Evolutionary conservation across 2,113 vertebrate genomes (phyloP).

Genomic region (Ictidomys tridecemlineatus): DNA sequence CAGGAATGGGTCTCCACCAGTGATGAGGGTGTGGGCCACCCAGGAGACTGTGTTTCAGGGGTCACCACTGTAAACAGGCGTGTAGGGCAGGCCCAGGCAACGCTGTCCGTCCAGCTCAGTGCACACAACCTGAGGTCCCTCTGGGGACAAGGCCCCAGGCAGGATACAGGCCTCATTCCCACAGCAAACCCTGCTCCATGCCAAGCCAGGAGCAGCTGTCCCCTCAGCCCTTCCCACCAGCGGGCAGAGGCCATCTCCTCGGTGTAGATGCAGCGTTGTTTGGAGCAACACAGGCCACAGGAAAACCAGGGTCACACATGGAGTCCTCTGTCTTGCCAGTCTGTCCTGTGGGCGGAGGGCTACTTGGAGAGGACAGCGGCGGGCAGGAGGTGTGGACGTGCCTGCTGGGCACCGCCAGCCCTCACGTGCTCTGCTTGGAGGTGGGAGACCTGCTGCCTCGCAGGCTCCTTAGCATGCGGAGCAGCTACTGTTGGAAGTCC

Average conservation of each 20-base stretch:
- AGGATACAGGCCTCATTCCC: too few species aligned
- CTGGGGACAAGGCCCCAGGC: not conserved
- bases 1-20: fast-evolving
- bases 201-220: fast-evolving
- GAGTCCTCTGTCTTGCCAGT: not conserved
- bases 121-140: not conserved
- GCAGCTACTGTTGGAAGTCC: not conserved
- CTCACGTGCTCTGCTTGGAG: not conserved
- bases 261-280: not conserved
- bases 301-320: not conserved
- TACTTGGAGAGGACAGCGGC: not conserved
- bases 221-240: too few species aligned
- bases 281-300: not conserved
- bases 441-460: not conserved
- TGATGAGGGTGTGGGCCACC: too few species aligned
- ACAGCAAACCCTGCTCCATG: not conserved
- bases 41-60: not conserved
- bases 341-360: not conserved
- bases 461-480: not conserved
- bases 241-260: not conserved
- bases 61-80: not conserved
- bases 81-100: not conserved
- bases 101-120: not conserved
- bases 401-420: not conserved
- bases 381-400: not conserved